Evolutionary conservation across 2,797 vertebrate species (phyloP).

Genomic region (Pempheris klunzingeri): DNA sequence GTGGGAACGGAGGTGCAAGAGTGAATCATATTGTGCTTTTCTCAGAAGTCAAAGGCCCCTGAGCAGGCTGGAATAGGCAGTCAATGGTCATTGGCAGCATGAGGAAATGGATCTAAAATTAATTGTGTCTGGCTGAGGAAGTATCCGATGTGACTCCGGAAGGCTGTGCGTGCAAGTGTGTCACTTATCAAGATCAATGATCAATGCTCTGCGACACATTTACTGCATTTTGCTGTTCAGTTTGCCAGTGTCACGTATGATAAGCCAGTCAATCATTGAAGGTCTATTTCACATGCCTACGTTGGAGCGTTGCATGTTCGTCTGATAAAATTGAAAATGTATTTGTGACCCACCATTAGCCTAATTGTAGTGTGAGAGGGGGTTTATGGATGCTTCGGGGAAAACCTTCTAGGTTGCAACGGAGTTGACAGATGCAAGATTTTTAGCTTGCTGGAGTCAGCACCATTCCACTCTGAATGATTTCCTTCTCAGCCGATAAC

Average conservation of each 20-base stretch:
- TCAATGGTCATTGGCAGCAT: conserved; percentile 48
- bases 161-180: conserved; percentile 15
- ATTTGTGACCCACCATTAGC: conserved; percentile 54
- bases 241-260: conserved; percentile 32
- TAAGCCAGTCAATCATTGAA: conserved; percentile 17
- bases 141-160: conserved; percentile 24
- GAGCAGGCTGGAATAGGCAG: conserved; percentile 38
- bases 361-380: conserved; percentile 54
- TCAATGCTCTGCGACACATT: conserved; percentile 1
- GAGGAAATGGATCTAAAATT: conserved; percentile 64
- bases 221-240: conserved; percentile 8
- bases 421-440: conserved; percentile 53
- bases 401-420: conserved; percentile 25
- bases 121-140: conserved; percentile 53
- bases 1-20: conserved; percentile 52
- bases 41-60: conserved; percentile 58
- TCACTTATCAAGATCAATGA: conserved; percentile 47
- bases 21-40: conserved; percentile 63
- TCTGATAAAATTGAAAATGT: conserved; percentile 47
- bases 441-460: conserved; percentile 58
- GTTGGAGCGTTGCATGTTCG: conserved; percentile 31
- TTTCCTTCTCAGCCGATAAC: conserved; percentile 38
- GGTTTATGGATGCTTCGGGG: conserved; percentile 32
- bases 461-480: conserved; percentile 48
- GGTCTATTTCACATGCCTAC: conserved; percentile 11